A percentile compares a stretch with the other conserved stretches of the same genome.
phyloP scores from a whole-genome alignment of 2,888 invertebrate species.

The Sympetrum striolatum region DNA sequence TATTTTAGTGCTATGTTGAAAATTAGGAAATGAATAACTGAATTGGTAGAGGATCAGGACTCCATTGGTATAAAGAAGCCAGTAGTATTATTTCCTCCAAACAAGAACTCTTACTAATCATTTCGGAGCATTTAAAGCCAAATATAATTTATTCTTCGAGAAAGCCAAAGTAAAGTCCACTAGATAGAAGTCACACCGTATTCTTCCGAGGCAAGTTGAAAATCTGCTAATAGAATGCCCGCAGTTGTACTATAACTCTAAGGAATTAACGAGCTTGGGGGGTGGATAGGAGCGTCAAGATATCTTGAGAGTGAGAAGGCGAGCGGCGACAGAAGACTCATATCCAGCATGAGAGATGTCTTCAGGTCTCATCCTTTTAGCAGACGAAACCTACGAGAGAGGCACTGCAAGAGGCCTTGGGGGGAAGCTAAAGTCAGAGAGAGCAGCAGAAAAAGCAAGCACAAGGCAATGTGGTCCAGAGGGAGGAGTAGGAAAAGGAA shows the following conservation, averaged over 20 bases:
- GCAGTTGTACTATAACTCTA: not conserved
- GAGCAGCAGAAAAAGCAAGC: conserved; percentile 8
- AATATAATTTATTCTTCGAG: not conserved
- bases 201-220: not conserved
- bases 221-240: not conserved
- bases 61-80: not conserved
- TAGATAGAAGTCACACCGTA: not conserved
- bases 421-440: not conserved
- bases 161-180: not conserved
- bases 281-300: not conserved
- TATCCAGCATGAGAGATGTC: conserved; percentile 37
- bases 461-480: conserved; percentile 25
- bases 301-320: not conserved
- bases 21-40: too few species aligned
- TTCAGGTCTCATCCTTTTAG: conserved; percentile 25
- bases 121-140: not conserved
- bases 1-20: too few species aligned
- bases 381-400: conserved; percentile 30
- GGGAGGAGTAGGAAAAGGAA: conserved; percentile 27
- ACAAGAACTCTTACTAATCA: not conserved
- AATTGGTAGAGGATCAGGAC: too few species aligned
- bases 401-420: not conserved
- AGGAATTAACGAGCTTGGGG: not conserved
- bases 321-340: conserved; percentile 4
- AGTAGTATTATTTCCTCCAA: not conserved